Percentiles rank a stretch among this genome's conserved stretches.
Conservation (phyloP, 1,140 invertebrate genomes). For the Zaprionus tsacasi region DNA sequence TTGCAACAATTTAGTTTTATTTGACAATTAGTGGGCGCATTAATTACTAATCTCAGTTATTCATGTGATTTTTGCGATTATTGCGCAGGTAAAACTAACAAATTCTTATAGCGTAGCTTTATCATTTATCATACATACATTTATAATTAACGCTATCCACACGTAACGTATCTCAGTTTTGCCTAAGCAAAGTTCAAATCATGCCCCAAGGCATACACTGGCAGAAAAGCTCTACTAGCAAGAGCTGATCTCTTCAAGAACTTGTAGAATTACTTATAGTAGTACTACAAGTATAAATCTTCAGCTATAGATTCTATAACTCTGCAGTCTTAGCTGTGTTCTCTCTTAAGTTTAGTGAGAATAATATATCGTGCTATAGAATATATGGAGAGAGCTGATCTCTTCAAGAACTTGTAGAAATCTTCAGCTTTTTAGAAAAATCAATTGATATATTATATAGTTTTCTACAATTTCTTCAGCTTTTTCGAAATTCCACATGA, state of each 20-base stretch:
- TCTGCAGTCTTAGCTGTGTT: neutral
- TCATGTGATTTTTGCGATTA: neutral
- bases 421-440: neutral
- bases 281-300: no score
- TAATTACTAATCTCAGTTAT: conserved; percentile 51
- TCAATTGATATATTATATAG: no score
- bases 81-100: conserved; percentile 17
- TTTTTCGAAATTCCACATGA: no score
- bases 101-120: neutral
- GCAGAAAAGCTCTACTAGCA: neutral
- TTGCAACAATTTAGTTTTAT: conserved; percentile 49
- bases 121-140: conserved; percentile 39
- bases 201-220: neutral
- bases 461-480: no score
- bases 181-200: conserved; percentile 32
- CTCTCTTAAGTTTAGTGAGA: no score
- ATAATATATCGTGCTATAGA: no score
- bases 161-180: conserved; percentile 9
- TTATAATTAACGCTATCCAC: conserved; percentile 22
- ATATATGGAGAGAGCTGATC: neutral
- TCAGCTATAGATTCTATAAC: no score
- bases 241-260: neutral
- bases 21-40: conserved; percentile 56
- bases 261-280: no score
- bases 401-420: neutral